Percentiles rank a stretch among this genome's conserved stretches.
These are phyloP conservation scores for Labia minor DNA, from an alignment of 2,888 invertebrate species.

Conservation along the genomic window DNA sequence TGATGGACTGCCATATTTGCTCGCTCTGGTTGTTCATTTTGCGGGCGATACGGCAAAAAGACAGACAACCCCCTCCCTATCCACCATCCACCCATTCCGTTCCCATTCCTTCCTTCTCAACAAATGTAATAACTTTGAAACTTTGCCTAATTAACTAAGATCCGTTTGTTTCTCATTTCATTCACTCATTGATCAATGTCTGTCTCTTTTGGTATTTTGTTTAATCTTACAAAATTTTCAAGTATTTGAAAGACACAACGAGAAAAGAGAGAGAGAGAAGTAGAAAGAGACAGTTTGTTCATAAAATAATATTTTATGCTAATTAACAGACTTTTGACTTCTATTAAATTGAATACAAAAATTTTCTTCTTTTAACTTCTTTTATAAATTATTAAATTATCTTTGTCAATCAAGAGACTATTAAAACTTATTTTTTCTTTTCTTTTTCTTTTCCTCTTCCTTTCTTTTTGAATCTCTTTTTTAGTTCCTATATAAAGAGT, in stretches of 20 bases:
- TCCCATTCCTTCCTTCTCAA: too few relatives aligned
- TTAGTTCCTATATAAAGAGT: too few relatives aligned
- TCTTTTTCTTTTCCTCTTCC: too few relatives aligned
- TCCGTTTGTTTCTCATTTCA: slow-evolving; percentile 8
- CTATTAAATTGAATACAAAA: neutral
- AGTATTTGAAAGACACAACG: neutral
- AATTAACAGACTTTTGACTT: slow-evolving; percentile 5
- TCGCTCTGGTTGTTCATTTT: too few relatives aligned
- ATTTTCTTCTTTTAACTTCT: neutral
- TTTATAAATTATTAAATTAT: neutral
- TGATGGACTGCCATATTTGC: too few relatives aligned
- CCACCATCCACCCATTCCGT: too few relatives aligned
- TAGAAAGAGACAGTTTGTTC: neutral
- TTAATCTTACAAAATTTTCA: neutral
- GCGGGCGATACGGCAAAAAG: too few relatives aligned
- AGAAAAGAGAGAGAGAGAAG: too few relatives aligned
- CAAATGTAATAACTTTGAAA: slow-evolving; percentile 5
- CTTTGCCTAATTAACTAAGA: slow-evolving; percentile 1
- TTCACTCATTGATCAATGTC: slow-evolving; percentile 8
- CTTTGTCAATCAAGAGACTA: neutral
- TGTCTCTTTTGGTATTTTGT: neutral
- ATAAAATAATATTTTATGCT: slow-evolving; percentile 2
- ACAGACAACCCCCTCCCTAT: too few relatives aligned
- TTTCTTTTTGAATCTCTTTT: too few relatives aligned
- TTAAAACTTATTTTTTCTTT: too few relatives aligned